Conservation (phyloP, 2,797 vertebrate species). For the Lutjanus argentimaculatus region DNA sequence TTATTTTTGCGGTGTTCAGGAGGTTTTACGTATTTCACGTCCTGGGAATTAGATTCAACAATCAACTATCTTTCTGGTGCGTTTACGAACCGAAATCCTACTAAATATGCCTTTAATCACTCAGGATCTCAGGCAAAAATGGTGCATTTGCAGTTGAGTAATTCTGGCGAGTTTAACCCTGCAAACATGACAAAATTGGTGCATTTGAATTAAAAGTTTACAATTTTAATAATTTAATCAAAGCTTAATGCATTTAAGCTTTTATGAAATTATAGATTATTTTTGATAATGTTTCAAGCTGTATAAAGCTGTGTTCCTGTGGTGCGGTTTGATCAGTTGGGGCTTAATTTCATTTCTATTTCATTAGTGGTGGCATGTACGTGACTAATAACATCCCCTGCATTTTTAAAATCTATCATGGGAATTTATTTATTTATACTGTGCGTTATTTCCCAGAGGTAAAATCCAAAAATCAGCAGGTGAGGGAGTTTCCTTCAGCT, state of each 20-base stretch:
- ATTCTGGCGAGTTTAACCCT: neutral
- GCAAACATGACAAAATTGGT: neutral
- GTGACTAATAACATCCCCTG: slow-evolving; percentile 54
- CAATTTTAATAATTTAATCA: neutral
- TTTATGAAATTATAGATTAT: neutral
- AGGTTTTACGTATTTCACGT: too few relatives aligned
- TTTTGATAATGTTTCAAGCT: neutral
- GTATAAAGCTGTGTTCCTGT: neutral
- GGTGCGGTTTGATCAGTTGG: slow-evolving; percentile 36
- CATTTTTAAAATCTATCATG: slow-evolving; percentile 39
- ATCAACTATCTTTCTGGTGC: too few relatives aligned
- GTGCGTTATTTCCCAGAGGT: slow-evolving; percentile 72
- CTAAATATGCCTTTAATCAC: neutral
- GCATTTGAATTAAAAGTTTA: neutral
- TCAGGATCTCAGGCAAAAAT: neutral
- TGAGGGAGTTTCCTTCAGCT: slow-evolving; percentile 23
- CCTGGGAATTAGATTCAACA: too few relatives aligned
- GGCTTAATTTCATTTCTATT: slow-evolving; percentile 50
- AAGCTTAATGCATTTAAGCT: slow-evolving; percentile 12
- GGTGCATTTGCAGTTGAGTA: slow-evolving; percentile 11
- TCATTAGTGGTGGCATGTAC: slow-evolving; percentile 38
- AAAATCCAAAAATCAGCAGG: slow-evolving; percentile 57
- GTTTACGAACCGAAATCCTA: too few relatives aligned
- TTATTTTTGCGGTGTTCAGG: too few relatives aligned
- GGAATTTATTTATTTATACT: slow-evolving; percentile 27